These are phyloP conservation scores for Numida meleagris DNA, from an alignment of 2,113 vertebrate species.

Conservation along the genomic window DNA sequence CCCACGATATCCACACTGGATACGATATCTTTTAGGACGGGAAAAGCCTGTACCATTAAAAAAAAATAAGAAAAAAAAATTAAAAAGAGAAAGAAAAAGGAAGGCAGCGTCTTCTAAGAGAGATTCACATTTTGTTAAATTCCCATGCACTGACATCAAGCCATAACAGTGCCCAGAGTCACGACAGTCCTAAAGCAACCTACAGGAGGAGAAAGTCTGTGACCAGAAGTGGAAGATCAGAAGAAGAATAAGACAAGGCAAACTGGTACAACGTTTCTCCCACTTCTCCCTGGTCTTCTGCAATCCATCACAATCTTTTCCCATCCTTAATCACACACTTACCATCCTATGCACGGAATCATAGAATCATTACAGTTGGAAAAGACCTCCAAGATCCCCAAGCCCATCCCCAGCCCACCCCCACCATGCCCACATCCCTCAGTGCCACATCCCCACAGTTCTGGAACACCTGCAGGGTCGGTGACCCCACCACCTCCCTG, in stretches of 20 bases:
- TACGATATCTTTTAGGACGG: background rate
- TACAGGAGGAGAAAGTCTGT: background rate
- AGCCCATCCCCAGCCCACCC: background rate
- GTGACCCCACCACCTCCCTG: background rate
- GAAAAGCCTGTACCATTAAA: background rate
- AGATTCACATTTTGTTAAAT: background rate
- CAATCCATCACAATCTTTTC: background rate
- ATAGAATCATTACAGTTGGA: too few species aligned
- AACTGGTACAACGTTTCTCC: background rate
- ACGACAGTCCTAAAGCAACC: background rate
- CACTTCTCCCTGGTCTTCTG: background rate
- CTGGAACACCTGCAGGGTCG: too few species aligned
- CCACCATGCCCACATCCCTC: background rate
- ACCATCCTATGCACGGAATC: background rate
- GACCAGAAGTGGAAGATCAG: background rate
- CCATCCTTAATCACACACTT: background rate
- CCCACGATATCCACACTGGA: constrained; percentile 52
- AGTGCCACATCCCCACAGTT: too few species aligned
- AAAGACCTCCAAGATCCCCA: too few species aligned
- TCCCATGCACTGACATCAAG: background rate
- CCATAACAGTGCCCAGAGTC: background rate
- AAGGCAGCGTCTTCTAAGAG: background rate
- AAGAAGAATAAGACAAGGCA: background rate
- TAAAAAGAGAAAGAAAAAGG: background rate
- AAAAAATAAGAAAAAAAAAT: background rate